These are phyloP conservation scores for Kryphioiulus occultus DNA, from an alignment of 2,888 invertebrate genomes.

Conservation along the genomic window DNA sequence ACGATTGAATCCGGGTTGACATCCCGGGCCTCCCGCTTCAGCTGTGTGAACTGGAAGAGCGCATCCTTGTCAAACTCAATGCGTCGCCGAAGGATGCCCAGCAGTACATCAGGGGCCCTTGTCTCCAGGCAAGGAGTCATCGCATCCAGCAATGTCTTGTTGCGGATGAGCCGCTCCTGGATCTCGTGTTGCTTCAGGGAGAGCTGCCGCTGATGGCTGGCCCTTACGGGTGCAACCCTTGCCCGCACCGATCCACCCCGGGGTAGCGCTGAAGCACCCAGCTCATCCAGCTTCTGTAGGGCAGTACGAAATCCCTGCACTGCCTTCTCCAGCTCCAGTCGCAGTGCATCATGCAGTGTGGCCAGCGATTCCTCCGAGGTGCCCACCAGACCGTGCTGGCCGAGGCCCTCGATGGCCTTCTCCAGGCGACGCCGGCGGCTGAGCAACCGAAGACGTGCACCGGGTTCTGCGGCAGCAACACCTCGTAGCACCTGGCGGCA, in stretches of 20 bases:
- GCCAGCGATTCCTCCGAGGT: constrained; percentile 68
- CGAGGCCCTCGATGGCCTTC: constrained; percentile 83
- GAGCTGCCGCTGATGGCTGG: constrained; percentile 87
- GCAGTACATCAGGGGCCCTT: constrained; percentile 78
- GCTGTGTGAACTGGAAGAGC: constrained; percentile 71
- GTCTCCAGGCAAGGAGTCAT: constrained; percentile 78
- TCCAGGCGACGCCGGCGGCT: constrained; percentile 77
- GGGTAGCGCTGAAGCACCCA: constrained; percentile 59
- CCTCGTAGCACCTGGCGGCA: constrained; percentile 65
- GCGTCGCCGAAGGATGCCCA: constrained; percentile 74
- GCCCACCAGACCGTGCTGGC: constrained; percentile 82
- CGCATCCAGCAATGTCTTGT: constrained; percentile 81
- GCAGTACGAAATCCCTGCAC: constrained; percentile 87
- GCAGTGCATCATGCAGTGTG: constrained; percentile 63
- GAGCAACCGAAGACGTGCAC: constrained; percentile 72
- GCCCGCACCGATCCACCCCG: constrained; percentile 63
- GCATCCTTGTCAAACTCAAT: constrained; percentile 93
- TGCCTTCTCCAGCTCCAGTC: constrained; percentile 77
- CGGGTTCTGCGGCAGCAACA: constrained; percentile 66
- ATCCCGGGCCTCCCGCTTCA: constrained; percentile 66
- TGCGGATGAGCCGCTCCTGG: constrained; percentile 88
- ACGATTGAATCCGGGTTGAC: constrained; percentile 72
- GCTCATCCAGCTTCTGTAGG: constrained; percentile 79
- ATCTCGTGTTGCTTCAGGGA: constrained; percentile 85
- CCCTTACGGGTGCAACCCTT: constrained; percentile 75